Evolutionary conservation across 2,113 vertebrate species (phyloP).

Genomic region (Ammodytes marinus): DNA sequence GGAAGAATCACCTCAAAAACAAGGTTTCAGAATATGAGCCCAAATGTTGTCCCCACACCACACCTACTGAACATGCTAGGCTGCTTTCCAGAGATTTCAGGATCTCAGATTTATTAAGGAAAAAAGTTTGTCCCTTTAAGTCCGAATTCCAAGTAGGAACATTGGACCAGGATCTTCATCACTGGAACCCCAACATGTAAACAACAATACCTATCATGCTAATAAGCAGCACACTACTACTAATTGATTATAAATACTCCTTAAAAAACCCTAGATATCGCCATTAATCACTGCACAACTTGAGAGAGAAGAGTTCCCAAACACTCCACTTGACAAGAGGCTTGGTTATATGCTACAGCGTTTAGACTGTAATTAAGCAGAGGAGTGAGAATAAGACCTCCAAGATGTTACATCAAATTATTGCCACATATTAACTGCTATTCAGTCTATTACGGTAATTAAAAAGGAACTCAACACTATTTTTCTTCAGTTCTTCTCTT

Average conservation of each 20-base stretch:
- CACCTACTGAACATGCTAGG: not conserved
- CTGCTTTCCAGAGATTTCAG: not conserved
- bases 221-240: too few relatives aligned
- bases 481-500: not conserved
- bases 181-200: too few relatives aligned
- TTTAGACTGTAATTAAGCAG: not conserved
- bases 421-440: not conserved
- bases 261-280: not conserved
- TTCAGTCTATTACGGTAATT: not conserved
- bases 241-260: not conserved
- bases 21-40: not conserved
- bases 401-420: not conserved
- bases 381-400: too few relatives aligned
- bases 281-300: not conserved
- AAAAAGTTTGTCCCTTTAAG: not conserved
- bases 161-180: too few relatives aligned
- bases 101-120: not conserved
- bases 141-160: not conserved
- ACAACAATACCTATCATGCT: too few relatives aligned
- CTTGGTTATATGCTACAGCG: not conserved
- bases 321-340: not conserved
- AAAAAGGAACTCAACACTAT: not conserved
- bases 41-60: not conserved
- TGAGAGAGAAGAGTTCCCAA: too few relatives aligned
- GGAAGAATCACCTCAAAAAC: too few relatives aligned